These are phyloP conservation scores for Sebastes matsubarae DNA, from an alignment of 2,797 vertebrate species.

Conservation along the genomic window DNA sequence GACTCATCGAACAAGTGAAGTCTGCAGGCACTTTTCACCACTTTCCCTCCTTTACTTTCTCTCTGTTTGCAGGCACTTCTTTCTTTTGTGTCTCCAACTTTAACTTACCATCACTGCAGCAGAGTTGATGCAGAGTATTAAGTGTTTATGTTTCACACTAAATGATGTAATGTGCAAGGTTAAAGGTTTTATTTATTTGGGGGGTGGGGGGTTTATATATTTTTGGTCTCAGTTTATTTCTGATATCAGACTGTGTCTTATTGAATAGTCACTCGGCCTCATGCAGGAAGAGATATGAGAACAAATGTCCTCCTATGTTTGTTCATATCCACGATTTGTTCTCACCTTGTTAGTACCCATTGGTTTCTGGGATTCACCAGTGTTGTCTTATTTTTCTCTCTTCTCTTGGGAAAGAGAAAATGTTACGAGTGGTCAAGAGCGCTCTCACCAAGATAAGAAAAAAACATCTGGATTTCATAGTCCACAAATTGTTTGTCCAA, in stretches of 20 bases:
- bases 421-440: not conserved
- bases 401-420: not conserved
- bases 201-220: not conserved
- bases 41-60: conserved; percentile 21
- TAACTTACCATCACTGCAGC: not conserved
- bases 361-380: not conserved
- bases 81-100: conserved; percentile 16
- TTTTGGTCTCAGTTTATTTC: not conserved
- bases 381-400: not conserved
- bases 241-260: not conserved
- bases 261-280: not conserved
- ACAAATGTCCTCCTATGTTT: not conserved
- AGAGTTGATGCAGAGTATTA: not conserved
- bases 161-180: not conserved
- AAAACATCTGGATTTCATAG: not conserved
- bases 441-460: not conserved
- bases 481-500: not conserved
- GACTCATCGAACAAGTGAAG: conserved; percentile 58
- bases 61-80: conserved; percentile 9
- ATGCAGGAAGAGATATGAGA: not conserved
- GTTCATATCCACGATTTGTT: not conserved
- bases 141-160: not conserved
- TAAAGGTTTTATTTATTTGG: not conserved
- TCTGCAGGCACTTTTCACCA: conserved; percentile 41
- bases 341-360: not conserved